These are phyloP conservation scores for Orussus abietinus DNA, from an alignment of 1,140 invertebrate species.

Conservation along the genomic window DNA sequence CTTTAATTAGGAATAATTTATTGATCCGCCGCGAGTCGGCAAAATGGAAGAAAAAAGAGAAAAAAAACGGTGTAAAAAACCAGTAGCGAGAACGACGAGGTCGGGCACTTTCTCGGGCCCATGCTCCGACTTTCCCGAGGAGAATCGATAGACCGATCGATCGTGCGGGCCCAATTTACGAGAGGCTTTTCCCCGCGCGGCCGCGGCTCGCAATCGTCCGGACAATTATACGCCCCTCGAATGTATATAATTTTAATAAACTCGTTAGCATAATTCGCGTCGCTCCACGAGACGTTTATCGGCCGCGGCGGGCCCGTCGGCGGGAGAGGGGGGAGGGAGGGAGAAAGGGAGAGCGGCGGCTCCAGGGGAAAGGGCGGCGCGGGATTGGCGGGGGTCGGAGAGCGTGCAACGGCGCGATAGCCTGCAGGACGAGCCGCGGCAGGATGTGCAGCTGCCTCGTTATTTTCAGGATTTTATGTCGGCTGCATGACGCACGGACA, in stretches of 20 bases:
- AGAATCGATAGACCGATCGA: too few species aligned
- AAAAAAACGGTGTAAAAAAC: too few species aligned
- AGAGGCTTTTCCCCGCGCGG: background rate
- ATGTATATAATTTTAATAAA: constrained; percentile 19
- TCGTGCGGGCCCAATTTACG: too few species aligned
- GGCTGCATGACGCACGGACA: too few species aligned
- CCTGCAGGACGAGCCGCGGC: constrained; percentile 24
- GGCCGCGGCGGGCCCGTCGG: too few species aligned
- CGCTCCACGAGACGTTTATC: too few species aligned
- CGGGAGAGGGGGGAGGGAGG: background rate
- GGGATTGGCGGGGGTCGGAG: constrained; percentile 18
- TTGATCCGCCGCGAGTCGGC: constrained; percentile 13
- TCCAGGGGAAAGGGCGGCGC: background rate
- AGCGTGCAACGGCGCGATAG: constrained; percentile 22
- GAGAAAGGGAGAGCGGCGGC: background rate
- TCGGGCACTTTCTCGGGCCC: too few species aligned
- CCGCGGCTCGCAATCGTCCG: too few species aligned
- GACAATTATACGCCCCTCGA: too few species aligned
- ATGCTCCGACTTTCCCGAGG: too few species aligned
- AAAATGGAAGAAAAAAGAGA: constrained; percentile 1
- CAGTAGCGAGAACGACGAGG: too few species aligned
- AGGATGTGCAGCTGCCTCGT: constrained; percentile 41
- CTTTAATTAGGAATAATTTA: constrained; percentile 41
- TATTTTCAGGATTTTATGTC: constrained; percentile 42
- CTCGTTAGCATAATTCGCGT: constrained; percentile 11